phyloP scores from a whole-genome alignment of 2,888 invertebrate genomes.

The Hemistola chrysoprasaria region DNA sequence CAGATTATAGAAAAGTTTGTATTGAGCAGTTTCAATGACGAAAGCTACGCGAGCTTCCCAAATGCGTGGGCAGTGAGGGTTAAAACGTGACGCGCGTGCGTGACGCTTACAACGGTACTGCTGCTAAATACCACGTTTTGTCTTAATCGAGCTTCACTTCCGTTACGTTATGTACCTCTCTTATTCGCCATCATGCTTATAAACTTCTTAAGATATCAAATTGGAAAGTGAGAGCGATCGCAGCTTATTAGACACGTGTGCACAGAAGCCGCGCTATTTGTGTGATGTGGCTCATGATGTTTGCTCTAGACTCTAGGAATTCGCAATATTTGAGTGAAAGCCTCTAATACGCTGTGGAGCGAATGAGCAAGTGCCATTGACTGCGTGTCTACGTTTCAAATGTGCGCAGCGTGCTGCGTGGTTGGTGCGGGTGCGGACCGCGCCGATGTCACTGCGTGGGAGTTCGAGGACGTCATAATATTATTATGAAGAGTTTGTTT shows the following conservation, averaged over 20 bases:
- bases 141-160: slow-evolving; percentile 15
- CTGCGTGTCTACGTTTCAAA: slow-evolving; percentile 21
- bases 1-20: slow-evolving; percentile 6
- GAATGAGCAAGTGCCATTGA: slow-evolving; percentile 33
- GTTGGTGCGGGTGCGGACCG: not conserved
- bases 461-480: not conserved
- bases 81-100: slow-evolving; percentile 33
- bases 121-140: slow-evolving; percentile 7
- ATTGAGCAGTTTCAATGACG: slow-evolving; percentile 34
- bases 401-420: not conserved
- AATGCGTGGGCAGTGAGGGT: slow-evolving; percentile 28
- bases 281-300: slow-evolving; percentile 5
- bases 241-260: not conserved
- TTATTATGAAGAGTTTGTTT: too few species aligned
- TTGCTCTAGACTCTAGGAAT: slow-evolving; percentile 8
- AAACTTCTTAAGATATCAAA: not conserved
- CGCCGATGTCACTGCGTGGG: slow-evolving; percentile 1
- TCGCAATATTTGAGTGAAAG: slow-evolving; percentile 13
- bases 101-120: slow-evolving; percentile 29
- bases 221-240: slow-evolving; percentile 4
- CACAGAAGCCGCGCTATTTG: too few species aligned
- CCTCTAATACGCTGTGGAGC: slow-evolving; percentile 16
- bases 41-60: slow-evolving; percentile 26
- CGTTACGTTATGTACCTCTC: not conserved
- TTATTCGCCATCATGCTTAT: not conserved